Evolutionary conservation across 2,113 vertebrate species (phyloP).

Genomic region (Antennarius striatus): DNA sequence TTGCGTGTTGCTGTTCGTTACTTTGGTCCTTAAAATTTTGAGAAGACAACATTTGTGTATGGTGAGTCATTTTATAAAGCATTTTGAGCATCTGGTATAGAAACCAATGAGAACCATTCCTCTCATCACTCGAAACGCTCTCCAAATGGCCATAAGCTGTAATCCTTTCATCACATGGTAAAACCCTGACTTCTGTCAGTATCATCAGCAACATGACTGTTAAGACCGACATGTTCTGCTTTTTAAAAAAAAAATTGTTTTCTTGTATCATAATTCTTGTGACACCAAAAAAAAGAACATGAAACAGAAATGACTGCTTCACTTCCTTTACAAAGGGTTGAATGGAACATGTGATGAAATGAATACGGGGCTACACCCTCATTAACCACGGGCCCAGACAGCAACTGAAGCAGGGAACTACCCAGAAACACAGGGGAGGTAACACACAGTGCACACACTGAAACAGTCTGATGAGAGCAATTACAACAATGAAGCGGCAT

Average conservation of each 20-base stretch:
- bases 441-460: constrained; percentile 26
- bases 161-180: constrained; percentile 66
- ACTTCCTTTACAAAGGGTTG: constrained; percentile 47
- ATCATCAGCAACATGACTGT: neutral
- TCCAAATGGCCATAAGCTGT: constrained; percentile 29
- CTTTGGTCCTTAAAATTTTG: constrained; percentile 96
- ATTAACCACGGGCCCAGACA: constrained; percentile 43
- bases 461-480: constrained; percentile 33
- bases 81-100: constrained; percentile 31
- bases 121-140: constrained; percentile 27
- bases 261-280: no score
- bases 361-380: constrained; percentile 57
- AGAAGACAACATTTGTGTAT: constrained; percentile 86
- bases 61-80: constrained; percentile 56
- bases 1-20: constrained; percentile 99
- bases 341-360: constrained; percentile 70
- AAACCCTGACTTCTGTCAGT: constrained; percentile 11
- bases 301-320: constrained; percentile 33
- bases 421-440: constrained; percentile 22
- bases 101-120: constrained; percentile 12
- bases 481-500: constrained; percentile 24
- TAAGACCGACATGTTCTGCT: no score
- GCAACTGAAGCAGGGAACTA: constrained; percentile 59
- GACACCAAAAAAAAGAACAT: constrained; percentile 27
- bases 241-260: no score